These are phyloP conservation scores for Orchestia grillus DNA, from an alignment of 1,140 invertebrate species.

Conservation along the genomic window DNA sequence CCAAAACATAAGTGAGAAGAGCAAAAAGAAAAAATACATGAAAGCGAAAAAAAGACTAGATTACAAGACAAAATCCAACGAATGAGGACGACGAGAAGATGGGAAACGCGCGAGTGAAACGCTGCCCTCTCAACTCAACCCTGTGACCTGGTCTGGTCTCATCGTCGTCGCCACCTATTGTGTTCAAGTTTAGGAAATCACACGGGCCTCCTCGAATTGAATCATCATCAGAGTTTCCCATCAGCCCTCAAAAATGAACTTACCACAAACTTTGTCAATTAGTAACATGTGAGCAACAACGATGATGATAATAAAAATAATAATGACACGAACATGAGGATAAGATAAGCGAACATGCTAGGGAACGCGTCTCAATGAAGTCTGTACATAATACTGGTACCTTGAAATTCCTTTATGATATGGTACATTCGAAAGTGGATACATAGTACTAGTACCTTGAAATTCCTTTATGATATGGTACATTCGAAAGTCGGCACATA, in stretches of 20 bases:
- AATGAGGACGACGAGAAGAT: neutral
- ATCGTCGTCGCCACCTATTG: too few species aligned
- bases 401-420: too few species aligned
- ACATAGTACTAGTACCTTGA: too few species aligned
- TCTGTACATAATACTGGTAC: neutral
- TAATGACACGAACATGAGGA: too few species aligned
- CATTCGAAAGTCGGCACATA: too few species aligned
- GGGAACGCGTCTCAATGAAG: too few species aligned
- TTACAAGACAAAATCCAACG: neutral
- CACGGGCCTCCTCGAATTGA: neutral
- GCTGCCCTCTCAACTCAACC: neutral
- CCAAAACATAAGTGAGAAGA: too few species aligned
- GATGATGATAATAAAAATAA: neutral
- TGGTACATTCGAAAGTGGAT: too few species aligned
- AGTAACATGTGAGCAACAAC: neutral
- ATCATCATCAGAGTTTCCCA: neutral
- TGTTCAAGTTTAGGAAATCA: neutral
- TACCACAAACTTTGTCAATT: neutral
- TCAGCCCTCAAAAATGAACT: neutral
- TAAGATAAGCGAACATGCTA: too few species aligned
- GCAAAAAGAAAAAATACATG: too few species aligned
- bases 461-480: too few species aligned
- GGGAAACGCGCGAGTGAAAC: neutral
- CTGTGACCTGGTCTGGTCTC: too few species aligned
- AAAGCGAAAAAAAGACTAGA: neutral